Evolutionary conservation across 2,888 invertebrate species (phyloP).

Genomic region (Melanchra persicariae): DNA sequence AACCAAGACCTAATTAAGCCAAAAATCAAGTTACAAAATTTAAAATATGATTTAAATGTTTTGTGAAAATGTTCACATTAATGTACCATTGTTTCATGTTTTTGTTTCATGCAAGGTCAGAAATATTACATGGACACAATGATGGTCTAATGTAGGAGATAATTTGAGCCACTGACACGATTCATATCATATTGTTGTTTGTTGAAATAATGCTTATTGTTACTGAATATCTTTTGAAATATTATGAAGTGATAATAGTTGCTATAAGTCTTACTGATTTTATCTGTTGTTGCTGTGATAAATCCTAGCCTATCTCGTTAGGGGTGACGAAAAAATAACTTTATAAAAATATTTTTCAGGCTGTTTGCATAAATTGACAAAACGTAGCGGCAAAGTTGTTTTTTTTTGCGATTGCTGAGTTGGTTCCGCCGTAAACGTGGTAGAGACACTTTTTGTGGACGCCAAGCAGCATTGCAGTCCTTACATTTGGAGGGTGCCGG

Average conservation of each 20-base stretch:
- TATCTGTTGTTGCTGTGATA: background rate
- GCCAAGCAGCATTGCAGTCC: no score
- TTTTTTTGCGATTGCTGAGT: no score
- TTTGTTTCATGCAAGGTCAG: constrained; percentile 45
- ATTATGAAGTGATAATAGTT: constrained; percentile 1
- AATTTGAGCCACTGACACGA: constrained; percentile 23
- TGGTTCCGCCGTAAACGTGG: no score
- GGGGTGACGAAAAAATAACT: background rate
- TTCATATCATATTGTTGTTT: constrained; percentile 25
- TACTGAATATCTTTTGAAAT: background rate
- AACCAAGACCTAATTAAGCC: constrained; percentile 29
- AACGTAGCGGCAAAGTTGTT: no score
- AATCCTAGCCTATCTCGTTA: background rate
- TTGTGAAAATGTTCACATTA: constrained; percentile 46
- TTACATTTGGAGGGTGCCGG: no score
- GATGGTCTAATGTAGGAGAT: constrained; percentile 24
- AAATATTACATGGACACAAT: constrained; percentile 51
- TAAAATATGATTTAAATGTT: constrained; percentile 36
- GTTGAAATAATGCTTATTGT: constrained; percentile 14
- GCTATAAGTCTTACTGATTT: background rate
- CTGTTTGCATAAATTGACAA: no score
- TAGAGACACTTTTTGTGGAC: no score
- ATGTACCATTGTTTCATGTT: constrained; percentile 48
- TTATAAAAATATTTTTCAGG: no score
- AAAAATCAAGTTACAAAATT: constrained; percentile 32